Base-by-base conservation (phyloP, 2,888 invertebrate genomes). In the Andrena praecox region DNA sequence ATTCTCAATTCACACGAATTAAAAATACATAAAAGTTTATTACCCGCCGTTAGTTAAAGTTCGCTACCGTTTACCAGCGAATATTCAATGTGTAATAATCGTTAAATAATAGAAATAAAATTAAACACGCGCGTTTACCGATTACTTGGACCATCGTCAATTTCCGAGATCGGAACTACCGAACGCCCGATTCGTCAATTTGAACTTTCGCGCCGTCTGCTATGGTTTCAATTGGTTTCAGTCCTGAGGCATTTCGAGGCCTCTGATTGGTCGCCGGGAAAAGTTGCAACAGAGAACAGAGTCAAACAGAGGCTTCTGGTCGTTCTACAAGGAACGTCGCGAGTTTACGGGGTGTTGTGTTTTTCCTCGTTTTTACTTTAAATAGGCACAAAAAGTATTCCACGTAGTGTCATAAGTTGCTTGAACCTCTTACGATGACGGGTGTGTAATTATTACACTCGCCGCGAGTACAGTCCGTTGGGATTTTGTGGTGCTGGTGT, bases 201-300 rank as follows among this genome's bases (percentile, higher is more conserved):
- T 42, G 5, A 1, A 42, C 2, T 54, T 64, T 42, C 31, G 64
- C 82, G 82, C 75, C 68, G 20, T 70, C 50, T 75, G 33, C 1
- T 27, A 7, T 35, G 27, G 29, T 12, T 12, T 42, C 42, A 42
- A 35, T 63, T 42, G 8, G 6, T 20, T 52, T 16, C 42, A 42
- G 5, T 42, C 16, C 35, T 50, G 35, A 31, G 63, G 68, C 29
- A 48, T 8, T 29, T 24, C 31, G 8, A 42, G 42, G 12, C 2
- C n/a, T 16, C 12, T 59, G 60, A 80, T 82, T 82, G 82, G 76
- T 50, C 20, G 48, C 0, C 16, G 7, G 29, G 2, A 35, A 8
- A 42, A 7, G 24, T 72, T 75, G 71, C 42, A 56, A 27, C 56
- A 56, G 56, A 27, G 24, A 54, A 60, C 42, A 54, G 59, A 75